Percentiles rank a stretch among this genome's conserved stretches.
phyloP scores from a whole-genome alignment of 2,888 invertebrate genomes.

The Lymantria dispar region DNA sequence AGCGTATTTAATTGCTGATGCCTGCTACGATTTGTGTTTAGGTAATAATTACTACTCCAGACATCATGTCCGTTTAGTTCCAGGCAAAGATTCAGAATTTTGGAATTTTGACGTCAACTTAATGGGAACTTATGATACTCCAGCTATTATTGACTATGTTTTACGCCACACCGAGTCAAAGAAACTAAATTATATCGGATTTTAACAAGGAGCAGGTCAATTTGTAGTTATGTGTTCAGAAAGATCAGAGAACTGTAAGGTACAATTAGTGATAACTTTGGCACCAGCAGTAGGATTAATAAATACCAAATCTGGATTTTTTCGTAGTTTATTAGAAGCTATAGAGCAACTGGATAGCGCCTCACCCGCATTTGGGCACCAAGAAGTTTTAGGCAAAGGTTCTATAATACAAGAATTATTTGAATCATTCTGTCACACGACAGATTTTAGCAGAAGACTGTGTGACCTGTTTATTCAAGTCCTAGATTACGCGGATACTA shows the following conservation, averaged over 20 bases:
- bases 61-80: conserved; percentile 65
- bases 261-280: conserved; percentile 81
- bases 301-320: conserved; percentile 76
- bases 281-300: conserved; percentile 83
- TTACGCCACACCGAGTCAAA: conserved; percentile 41
- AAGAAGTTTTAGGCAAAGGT: conserved; percentile 54
- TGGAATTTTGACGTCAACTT: conserved; percentile 67
- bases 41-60: conserved; percentile 71
- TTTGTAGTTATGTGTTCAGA: conserved; percentile 84
- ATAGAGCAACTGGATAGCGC: conserved; percentile 33
- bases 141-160: conserved; percentile 78
- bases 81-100: conserved; percentile 42
- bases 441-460: conserved; percentile 33
- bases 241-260: conserved; percentile 85
- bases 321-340: conserved; percentile 25
- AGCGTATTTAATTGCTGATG: conserved; percentile 41
- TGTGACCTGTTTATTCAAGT: conserved; percentile 38
- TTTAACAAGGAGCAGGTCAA: conserved; percentile 38
- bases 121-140: conserved; percentile 85
- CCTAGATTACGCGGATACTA: conserved; percentile 39
- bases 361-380: conserved; percentile 34
- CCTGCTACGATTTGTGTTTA: conserved; percentile 40
- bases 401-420: conserved; percentile 46
- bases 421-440: conserved; percentile 51
- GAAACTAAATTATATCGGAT: conserved; percentile 47